These are phyloP conservation scores for Caenorhabditis sp. DNA, from an alignment of 2,888 invertebrate genomes.

Conservation along the genomic window DNA sequence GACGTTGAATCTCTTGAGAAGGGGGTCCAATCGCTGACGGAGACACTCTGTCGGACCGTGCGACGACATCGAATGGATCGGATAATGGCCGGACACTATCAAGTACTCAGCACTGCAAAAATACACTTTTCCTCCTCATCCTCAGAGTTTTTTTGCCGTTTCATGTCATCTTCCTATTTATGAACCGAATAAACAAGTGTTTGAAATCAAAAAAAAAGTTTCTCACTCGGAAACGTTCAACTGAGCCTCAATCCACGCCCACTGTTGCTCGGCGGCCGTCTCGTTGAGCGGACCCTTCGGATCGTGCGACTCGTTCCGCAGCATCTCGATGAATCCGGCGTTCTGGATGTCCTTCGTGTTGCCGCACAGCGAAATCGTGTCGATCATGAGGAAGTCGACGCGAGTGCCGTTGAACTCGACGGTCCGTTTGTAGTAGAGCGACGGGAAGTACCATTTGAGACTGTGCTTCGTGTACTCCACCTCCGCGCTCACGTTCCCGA, in stretches of 20 bases:
- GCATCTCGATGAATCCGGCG: conserved; percentile 66
- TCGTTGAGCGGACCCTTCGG: conserved; percentile 62
- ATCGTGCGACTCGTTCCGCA: conserved; percentile 63
- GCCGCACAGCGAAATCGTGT: conserved; percentile 81
- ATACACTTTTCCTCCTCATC: conserved; percentile 2
- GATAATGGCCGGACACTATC: conserved; percentile 81
- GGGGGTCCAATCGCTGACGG: conserved; percentile 79
- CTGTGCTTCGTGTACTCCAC: conserved; percentile 80
- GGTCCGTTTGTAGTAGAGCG: conserved; percentile 80
- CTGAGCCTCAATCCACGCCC: conserved; percentile 80
- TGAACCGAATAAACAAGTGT: no score
- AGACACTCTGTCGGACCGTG: conserved; percentile 82
- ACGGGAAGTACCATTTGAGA: conserved; percentile 80
- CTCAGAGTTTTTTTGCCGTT: conserved; percentile 3
- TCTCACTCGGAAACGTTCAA: conserved; percentile 60
- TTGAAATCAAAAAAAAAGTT: background rate
- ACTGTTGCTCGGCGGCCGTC: conserved; percentile 78
- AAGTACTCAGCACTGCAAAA: conserved; percentile 80
- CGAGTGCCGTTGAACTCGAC: conserved; percentile 74
- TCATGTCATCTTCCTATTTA: no score
- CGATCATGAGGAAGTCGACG: conserved; percentile 81
- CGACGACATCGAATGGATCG: conserved; percentile 81
- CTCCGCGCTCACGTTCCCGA: conserved; percentile 81
- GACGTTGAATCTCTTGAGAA: conserved; percentile 80
- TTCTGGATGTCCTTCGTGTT: conserved; percentile 64